These are phyloP conservation scores for Callimorpha dominula DNA, from an alignment of 2,888 invertebrate genomes.

Conservation along the genomic window DNA sequence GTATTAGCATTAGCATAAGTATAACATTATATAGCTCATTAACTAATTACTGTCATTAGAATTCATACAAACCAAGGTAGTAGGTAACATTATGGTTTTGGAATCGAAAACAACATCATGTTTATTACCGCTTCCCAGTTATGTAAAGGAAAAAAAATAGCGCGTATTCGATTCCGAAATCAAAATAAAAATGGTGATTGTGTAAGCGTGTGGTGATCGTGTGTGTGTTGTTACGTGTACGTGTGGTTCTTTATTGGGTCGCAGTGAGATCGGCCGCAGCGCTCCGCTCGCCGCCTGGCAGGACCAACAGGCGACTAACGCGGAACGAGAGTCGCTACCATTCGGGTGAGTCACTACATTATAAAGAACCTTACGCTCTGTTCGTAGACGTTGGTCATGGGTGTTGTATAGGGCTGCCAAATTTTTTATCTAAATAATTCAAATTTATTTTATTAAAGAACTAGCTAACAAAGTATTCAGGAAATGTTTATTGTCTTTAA, in stretches of 20 bases:
- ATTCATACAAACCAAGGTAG: conserved; percentile 41
- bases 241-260: conserved; percentile 86
- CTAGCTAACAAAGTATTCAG: not conserved
- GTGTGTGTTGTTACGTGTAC: conserved; percentile 70
- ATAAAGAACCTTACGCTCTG: conserved; percentile 60
- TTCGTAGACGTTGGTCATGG: conserved; percentile 58
- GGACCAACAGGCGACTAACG: conserved; percentile 95
- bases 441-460: not conserved
- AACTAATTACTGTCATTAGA: conserved; percentile 30
- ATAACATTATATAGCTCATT: conserved; percentile 16
- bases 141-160: conserved; percentile 11
- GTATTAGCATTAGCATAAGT: not conserved
- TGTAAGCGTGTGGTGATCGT: conserved; percentile 55
- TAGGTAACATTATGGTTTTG: conserved; percentile 56
- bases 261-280: conserved; percentile 84
- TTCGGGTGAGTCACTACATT: conserved; percentile 92
- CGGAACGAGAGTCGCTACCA: conserved; percentile 98
- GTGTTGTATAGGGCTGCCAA: conserved; percentile 48
- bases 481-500: conserved; percentile 8
- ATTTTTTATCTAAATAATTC: not conserved
- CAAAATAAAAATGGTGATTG: conserved; percentile 50
- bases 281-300: conserved; percentile 87
- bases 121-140: not conserved
- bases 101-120: conserved; percentile 48
- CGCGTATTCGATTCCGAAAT: conserved; percentile 56